Base-by-base conservation (phyloP, 92 coral and sea anemone genomes). In the Ricordea florida region DNA sequence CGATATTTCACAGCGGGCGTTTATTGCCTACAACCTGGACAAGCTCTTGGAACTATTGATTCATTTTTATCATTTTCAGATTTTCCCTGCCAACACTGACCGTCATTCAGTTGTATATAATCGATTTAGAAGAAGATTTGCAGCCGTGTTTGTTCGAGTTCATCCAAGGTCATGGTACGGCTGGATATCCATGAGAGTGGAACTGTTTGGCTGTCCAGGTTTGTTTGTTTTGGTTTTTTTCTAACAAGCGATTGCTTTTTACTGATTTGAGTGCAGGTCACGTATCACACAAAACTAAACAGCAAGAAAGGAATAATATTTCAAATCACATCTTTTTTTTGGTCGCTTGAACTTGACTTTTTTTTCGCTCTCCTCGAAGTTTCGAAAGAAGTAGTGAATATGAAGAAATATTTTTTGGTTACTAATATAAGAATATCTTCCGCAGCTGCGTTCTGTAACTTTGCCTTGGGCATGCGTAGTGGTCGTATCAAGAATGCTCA, bases 141-240 rank as follows among this genome's bases (percentile, higher is more conserved):
- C 87, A 11, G 88, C 81, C 13, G 66, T 66, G 47, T 87, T 57
- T 49, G 84, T 81, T 24, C 69, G 92, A n/a, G 75, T 87, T 24
- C 59, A 84, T 1, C 92, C 92, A 3, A 38, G 52, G 57, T 10
- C 52, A 2, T 87, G 92, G 92, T 75, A 87, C 74, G 88, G 92
- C 25, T 87, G 89, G 85, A 86, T 93, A 56, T 89, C 98, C 0
- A 83, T 90, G 93, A 79, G 96, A 59, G 63, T 93, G 16, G 98
- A 83, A 44, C 51, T 93, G 9, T 86, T 52, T 61, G 98, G 98
- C 33, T 87, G 92, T 36, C 69, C 92, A 50, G 80, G 80, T 73
- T 8, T 8, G 44, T 37, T 37, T 8, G 9, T 37, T 37, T 37
- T n/a, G n/a, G n/a, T n/a, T n/a, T n/a, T n/a, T n/a, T n/a, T n/a